phyloP scores from a whole-genome alignment of 1,140 invertebrate species.

The Heliothis virescens region DNA sequence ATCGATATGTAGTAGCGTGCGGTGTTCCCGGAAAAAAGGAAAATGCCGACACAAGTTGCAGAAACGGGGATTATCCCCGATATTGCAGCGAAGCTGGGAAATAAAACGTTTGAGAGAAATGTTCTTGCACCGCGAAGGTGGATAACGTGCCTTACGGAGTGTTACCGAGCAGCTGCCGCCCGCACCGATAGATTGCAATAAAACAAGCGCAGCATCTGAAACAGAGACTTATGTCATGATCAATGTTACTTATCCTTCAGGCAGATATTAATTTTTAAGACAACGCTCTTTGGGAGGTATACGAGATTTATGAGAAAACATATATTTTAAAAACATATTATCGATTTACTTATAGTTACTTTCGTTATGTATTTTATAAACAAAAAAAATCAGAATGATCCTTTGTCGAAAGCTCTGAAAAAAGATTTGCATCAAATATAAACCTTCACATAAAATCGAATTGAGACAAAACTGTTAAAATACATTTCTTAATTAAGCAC shows the following conservation, averaged over 20 bases:
- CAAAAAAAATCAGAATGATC: too few species aligned
- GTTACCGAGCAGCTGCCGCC: slow-evolving; percentile 61
- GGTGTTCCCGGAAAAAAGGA: slow-evolving; percentile 52
- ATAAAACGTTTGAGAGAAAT: slow-evolving; percentile 63
- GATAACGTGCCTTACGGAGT: slow-evolving; percentile 65
- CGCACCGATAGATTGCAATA: slow-evolving; percentile 53
- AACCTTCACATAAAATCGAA: not conserved
- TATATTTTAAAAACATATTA: not conserved
- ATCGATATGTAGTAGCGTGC: slow-evolving; percentile 42
- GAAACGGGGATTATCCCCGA: slow-evolving; percentile 67
- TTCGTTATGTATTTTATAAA: too few species aligned
- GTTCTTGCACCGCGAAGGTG: slow-evolving; percentile 56
- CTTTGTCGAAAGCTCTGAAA: not conserved
- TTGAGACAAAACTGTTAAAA: not conserved
- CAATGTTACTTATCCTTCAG: slow-evolving; percentile 32
- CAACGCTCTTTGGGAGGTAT: not conserved
- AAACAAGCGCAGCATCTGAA: slow-evolving; percentile 49
- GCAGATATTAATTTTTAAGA: slow-evolving; percentile 8
- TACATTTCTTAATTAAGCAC: not conserved
- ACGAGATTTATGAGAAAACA: not conserved
- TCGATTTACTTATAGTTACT: not conserved
- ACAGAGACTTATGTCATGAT: slow-evolving; percentile 36
- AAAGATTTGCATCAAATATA: not conserved
- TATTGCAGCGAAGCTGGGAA: slow-evolving; percentile 62
- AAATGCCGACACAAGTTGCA: slow-evolving; percentile 60